Base-by-base conservation (phyloP, 2,113 vertebrate species). In the Chionis minor region DNA sequence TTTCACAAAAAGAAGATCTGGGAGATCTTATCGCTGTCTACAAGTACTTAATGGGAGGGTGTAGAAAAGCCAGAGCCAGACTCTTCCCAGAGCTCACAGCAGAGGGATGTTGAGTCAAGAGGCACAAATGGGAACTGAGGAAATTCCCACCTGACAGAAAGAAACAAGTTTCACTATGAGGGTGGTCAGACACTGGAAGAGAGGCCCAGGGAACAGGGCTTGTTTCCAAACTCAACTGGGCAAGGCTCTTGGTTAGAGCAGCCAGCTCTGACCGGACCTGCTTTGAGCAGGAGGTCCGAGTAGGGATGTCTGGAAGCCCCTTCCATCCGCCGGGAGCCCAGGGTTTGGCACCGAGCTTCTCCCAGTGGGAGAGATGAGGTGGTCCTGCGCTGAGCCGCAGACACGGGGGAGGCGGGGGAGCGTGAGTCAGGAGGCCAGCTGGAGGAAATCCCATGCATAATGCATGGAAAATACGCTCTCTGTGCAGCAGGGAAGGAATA, bases 381-480 rank as follows among this genome's bases (percentile, higher is more conserved):
- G 94, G 91, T 88, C 87, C 83, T 11, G 32, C 1, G 7, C 81
- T 40, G 9, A 63, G 86, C 92, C 35, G 22, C 95, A 97, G 95
- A 77, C 94, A 86, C 17, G 16, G 55, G 63, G 86, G 86, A 90
- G 91, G 95, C 56, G 21, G 70, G 63, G 88, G 22, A 96, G 93
- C 0, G 0, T 79, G 91, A 95, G 81, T 81, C 91, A 89, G 83
- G 82, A 92, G 86, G 86, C 94, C 95, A 97, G 95, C 89, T 92
- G 95, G 95, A 96, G 84, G 62, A 72, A 91, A 87, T 89, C 87
- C 91, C 94, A 72, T 2, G 33, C 81, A 47, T 81, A 91, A 92
- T 49, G 65, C 87, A 96, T 2, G 87, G 94, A 96, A 95, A 96
- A 89, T 91, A 30, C 81, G 85, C 71, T 85, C 69, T 14, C 65